phyloP scores from a whole-genome alignment of 2,888 invertebrate genomes.

The Melipona beecheii region DNA sequence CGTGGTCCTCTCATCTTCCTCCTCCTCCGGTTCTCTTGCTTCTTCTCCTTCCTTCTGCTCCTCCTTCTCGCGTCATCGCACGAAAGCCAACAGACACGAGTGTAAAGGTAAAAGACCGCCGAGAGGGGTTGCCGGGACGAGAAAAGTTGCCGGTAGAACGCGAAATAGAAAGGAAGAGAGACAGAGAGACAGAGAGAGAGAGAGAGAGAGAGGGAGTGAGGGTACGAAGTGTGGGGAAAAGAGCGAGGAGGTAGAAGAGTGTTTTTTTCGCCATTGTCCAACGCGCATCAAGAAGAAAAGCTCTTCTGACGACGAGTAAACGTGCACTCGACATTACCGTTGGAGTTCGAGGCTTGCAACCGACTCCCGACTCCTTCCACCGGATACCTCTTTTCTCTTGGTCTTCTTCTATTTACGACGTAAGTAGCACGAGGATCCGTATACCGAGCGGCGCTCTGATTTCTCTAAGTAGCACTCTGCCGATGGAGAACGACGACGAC shows the following conservation, averaged over 20 bases:
- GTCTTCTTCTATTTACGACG: constrained; percentile 75
- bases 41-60: constrained; percentile 32
- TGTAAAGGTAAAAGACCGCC: constrained; percentile 50
- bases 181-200: constrained; percentile 8
- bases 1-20: constrained; percentile 46
- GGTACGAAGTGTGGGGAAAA: background rate
- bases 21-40: constrained; percentile 25
- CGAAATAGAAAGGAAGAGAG: constrained; percentile 35
- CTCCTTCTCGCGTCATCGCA: constrained; percentile 51
- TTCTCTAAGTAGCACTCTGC: constrained; percentile 83
- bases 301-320: constrained; percentile 75
- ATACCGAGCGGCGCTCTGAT: constrained; percentile 75
- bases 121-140: constrained; percentile 62
- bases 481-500: constrained; percentile 74
- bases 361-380: constrained; percentile 60
- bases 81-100: constrained; percentile 59
- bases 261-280: constrained; percentile 81
- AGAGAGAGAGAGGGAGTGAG: constrained; percentile 36
- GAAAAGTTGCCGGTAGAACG: constrained; percentile 36
- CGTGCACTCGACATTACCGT: constrained; percentile 71
- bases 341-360: constrained; percentile 65
- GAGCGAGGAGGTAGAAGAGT: constrained; percentile 65
- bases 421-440: constrained; percentile 76
- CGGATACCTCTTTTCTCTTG: constrained; percentile 69
- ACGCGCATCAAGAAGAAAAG: constrained; percentile 80